Evolutionary conservation across 2,113 vertebrate species (phyloP), one percentile per base, ranked within the genome.

Genomic region (Lipophrys pholis): DNA sequence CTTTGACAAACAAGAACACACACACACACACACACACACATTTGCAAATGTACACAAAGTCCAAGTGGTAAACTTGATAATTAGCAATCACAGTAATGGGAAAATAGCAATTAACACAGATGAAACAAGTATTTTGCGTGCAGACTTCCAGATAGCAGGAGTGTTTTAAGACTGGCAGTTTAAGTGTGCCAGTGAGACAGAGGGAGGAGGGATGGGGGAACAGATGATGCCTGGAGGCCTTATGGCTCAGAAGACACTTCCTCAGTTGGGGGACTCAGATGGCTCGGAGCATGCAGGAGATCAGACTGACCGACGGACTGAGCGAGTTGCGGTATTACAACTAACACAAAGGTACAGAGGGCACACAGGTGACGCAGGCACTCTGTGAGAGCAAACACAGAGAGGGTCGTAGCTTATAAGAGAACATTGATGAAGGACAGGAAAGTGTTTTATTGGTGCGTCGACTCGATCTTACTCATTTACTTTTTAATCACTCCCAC

Each of bases 141-240:
- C 6, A 2, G 69, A 36, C 16, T 14, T 61, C 39, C 9, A 60
- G 41, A 78, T 49, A 21, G 53, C 36, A 38, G 50, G 53, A 55
- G 63, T 58, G 11, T 70, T 53, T 67, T 16, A 59, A 54, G 43
- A 62, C 11, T 21, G 48, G 17, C 5, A 3, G 45, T 46, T 56
- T 30, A 58, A 77, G 46, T 66, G 59, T 78, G 78, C 65, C 75
- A 76, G 39, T 46, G 69, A 76, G 63, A 62, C 71, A 62, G 69
- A 80, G 74, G 64, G 64, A 68, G 70, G 50, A 74, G 48, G 77
- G 55, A 68, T 8, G 52, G 52, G 39, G 70, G 75, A 81, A 82
- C 87, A 88, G 76, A 87, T 74, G 68, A 82, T 74, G 82, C 71
- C 84, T 38, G 43, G 16, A 75, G 82, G 80, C 76, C 68, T 69